Evolutionary conservation across 2,113 vertebrate genomes (phyloP), one percentile per base, ranked within the genome.

Genomic region (Ranitomeya imitator): DNA sequence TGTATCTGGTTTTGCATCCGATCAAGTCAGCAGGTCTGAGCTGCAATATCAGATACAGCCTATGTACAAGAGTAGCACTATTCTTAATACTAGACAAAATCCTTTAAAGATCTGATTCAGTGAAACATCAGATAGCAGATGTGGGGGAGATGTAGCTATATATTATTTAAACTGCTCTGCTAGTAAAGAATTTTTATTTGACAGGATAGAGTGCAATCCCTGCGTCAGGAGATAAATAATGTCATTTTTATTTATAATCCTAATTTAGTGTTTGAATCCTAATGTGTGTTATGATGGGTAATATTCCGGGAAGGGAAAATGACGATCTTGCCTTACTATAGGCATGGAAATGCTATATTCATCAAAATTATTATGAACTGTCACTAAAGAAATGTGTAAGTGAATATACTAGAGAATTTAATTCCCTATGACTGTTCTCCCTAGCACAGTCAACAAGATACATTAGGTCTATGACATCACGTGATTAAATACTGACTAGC

Each of bases 131-230:
- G 26, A 37, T 45, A 45, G 31, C 71, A 74, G 45, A 76, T 51
- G 45, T 21, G 45, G 37, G 73, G 45, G 45, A 45, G 37, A 76
- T 11, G 18, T 37, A 21, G 73, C 73, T 52, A 76, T 76, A 81
- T 37, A 81, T 81, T 61, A 81, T 81, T 37, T 81, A 61, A 61
- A 45, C 79, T 18, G 23, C 55, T 37, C 78, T 6, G 55, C 23
- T 9, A 61, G 57, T 60, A 37, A 81, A 81, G 57, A 31, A 60
- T 81, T 81, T 81, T 81, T 60, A 81, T 81, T 76, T 51, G 73
- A 52, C 73, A 37, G 73, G 73, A 37, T 81, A 57, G 61, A 60
- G 79, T 37, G 31, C 26, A 19, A 37, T 81, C 57, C 26, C 6
- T 60, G 55, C 78, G 60, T 80, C 55, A 80, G 74, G 18, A 77